A percentile compares a stretch with the other conserved stretches of the same genome.
phyloP scores from a whole-genome alignment of 2,888 invertebrate genomes.

The Stenolophus ochropezus region DNA sequence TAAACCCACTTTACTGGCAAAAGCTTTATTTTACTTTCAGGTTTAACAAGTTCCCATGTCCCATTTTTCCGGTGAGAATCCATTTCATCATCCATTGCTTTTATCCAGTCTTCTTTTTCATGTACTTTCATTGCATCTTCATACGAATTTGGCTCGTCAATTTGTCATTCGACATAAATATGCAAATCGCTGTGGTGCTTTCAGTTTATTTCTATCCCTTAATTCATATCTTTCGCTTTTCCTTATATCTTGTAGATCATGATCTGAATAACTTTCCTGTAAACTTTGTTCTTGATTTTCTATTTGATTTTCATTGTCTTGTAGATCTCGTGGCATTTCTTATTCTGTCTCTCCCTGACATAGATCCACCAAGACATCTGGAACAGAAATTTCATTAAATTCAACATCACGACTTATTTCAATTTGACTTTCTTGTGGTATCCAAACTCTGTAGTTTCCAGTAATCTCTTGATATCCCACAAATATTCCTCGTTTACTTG shows the following conservation, averaged over 20 bases:
- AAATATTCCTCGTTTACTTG: constrained; percentile 39
- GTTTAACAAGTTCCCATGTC: too few relatives aligned
- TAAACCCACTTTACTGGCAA: too few relatives aligned
- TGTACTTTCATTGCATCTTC: not conserved
- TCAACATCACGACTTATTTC: constrained; percentile 58
- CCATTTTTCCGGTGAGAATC: not conserved
- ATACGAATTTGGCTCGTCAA: not conserved
- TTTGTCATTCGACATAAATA: not conserved
- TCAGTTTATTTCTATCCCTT: not conserved
- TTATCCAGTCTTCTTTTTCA: not conserved
- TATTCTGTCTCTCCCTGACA: not conserved
- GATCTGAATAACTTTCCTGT: too few relatives aligned
- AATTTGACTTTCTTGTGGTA: not conserved
- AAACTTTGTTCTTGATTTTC: not conserved
- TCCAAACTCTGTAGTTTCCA: constrained; percentile 59
- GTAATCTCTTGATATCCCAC: constrained; percentile 60
- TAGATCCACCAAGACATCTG: not conserved
- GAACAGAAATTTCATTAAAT: constrained; percentile 39
- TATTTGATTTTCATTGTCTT: not conserved
- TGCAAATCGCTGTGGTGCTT: not conserved
- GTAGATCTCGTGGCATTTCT: not conserved
- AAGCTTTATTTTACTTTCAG: too few relatives aligned
- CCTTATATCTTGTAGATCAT: not conserved
- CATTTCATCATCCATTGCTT: constrained; percentile 13
- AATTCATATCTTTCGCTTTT: not conserved